These are phyloP conservation scores for Eurystomus glaucurus DNA, from an alignment of 2,797 vertebrate genomes.

Conservation along the genomic window DNA sequence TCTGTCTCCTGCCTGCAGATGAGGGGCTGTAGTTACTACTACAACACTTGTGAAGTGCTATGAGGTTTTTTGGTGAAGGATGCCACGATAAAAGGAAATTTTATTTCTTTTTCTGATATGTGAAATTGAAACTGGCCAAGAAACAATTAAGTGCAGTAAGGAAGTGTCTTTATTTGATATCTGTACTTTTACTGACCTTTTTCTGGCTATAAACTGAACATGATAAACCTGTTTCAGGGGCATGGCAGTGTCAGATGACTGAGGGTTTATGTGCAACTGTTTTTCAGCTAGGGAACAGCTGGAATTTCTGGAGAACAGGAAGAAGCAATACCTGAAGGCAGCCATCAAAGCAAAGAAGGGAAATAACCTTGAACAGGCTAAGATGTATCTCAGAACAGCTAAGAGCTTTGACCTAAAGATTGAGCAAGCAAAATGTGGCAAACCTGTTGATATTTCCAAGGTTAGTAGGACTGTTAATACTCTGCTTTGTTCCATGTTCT, in stretches of 20 bases:
- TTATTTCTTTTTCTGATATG: not conserved
- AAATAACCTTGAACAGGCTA: constrained; percentile 92
- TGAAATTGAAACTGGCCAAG: not conserved
- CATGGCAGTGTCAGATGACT: not conserved
- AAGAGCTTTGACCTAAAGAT: constrained; percentile 91
- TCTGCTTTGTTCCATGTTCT: not conserved
- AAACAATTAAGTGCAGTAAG: not conserved
- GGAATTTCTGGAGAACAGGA: constrained; percentile 91
- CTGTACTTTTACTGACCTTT: not conserved
- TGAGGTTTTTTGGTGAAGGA: not conserved
- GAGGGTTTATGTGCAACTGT: not conserved
- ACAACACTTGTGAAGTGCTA: not conserved
- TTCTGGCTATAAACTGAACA: not conserved
- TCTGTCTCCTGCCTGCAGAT: not conserved
- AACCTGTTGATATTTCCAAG: constrained; percentile 88
- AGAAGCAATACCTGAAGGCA: constrained; percentile 92
- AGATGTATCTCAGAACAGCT: constrained; percentile 88
- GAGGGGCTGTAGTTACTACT: not conserved
- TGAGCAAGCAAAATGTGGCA: constrained; percentile 86
- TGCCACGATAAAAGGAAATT: not conserved
- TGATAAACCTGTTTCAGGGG: not conserved
- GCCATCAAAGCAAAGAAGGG: constrained; percentile 94
- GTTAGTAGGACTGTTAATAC: constrained; percentile 75
- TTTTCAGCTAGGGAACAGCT: constrained; percentile 89
- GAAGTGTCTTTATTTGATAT: not conserved